phyloP scores from a whole-genome alignment of 2,797 vertebrate species.

The Meda fulgida region DNA sequence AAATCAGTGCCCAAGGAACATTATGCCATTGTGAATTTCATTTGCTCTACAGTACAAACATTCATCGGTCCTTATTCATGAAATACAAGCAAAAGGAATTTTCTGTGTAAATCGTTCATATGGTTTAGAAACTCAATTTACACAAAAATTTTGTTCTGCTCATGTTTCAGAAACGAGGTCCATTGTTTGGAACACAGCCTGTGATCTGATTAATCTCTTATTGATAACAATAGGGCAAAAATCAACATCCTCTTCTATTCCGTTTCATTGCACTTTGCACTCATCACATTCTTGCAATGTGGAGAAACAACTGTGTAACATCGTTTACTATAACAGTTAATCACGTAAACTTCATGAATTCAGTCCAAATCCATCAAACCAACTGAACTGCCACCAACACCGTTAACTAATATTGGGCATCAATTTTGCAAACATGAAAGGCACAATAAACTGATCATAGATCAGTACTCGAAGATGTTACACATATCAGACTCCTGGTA shows the following conservation, averaged over 20 bases:
- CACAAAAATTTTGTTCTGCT: background rate
- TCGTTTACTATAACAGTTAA: background rate
- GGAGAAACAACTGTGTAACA: background rate
- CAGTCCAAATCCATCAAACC: slow-evolving; percentile 2
- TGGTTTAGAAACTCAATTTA: background rate
- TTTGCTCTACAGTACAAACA: slow-evolving; percentile 51
- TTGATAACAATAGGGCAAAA: background rate
- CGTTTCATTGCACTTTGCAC: background rate
- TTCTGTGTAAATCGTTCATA: background rate
- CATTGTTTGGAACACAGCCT: slow-evolving; percentile 18
- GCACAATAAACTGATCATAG: slow-evolving; percentile 25
- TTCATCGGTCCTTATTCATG: background rate
- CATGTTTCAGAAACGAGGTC: background rate
- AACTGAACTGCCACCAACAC: background rate
- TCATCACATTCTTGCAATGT: background rate
- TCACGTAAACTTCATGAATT: slow-evolving; percentile 29
- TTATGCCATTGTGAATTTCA: slow-evolving; percentile 57
- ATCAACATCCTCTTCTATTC: background rate
- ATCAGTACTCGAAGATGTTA: background rate
- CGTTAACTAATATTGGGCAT: background rate
- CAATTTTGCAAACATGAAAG: background rate
- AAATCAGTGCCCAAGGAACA: slow-evolving; percentile 51
- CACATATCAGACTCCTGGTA: background rate
- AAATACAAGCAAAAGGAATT: background rate
- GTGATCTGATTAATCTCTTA: background rate